Evolutionary conservation across 2,113 vertebrate genomes (phyloP), one percentile per base, ranked within the genome.

Genomic region (Bagarius yarrelli): DNA sequence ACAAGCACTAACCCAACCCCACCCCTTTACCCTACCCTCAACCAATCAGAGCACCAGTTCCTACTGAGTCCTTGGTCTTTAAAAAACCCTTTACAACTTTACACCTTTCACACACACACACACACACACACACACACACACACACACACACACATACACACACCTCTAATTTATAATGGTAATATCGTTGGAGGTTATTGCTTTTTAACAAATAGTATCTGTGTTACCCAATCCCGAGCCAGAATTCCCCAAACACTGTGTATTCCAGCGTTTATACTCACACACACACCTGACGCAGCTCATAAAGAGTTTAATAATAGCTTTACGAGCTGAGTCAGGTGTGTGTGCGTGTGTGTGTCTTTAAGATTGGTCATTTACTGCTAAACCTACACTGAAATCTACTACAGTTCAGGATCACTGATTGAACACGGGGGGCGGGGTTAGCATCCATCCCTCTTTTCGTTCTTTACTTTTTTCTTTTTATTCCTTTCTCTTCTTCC

Each of bases 251-350:
- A 8, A 50, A 71, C 44, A 27, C 67, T 50, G 40, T 40, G 25
- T 47, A 47, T 70, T 70, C 8, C 1, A 70, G 14, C 5, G 44
- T 19, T n/a, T 71, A n/a, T 52, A 44, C 50, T 13, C 70, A n/a
- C 30, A 72, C 70, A 72, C 70, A 32, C 70, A 55, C 25, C 70
- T 53, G 70, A 53, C 14, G 30, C 47, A 53, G 70, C 50, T 55
- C 70, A 3, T 72, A 72, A 72, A 55, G 25, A 11, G 16, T 72
- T 44, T 52, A 32, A 72, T 72, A 55, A 53, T 21, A 72, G 53
- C 25, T 72, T 72, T 72, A 72, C 21, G 70, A 32, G 70, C 70
- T 72, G 70, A 72, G 70, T 72, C 70, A 72, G 70, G 50, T 30
- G 25, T 72, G 50, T 72, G 66, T 44, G 50, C 19, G 25, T 72